These are phyloP conservation scores for Aphelocoma californica DNA, from an alignment of 2,797 vertebrate species.

Conservation along the genomic window DNA sequence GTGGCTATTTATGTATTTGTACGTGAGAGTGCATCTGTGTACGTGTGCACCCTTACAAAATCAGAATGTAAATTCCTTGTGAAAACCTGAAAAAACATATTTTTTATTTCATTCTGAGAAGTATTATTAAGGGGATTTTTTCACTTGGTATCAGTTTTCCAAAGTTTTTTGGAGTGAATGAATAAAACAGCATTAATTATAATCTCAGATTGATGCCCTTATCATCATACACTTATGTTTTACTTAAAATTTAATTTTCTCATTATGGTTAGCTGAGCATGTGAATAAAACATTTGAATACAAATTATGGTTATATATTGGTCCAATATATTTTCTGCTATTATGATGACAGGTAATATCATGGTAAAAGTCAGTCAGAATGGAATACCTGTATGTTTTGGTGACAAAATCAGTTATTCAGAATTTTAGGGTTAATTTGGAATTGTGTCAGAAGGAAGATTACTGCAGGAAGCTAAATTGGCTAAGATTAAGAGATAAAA, in stretches of 20 bases:
- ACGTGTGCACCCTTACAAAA: not conserved
- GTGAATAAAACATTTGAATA: not conserved
- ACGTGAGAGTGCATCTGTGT: not conserved
- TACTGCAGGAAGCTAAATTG: not conserved
- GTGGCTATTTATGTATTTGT: not conserved
- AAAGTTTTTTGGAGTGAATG: not conserved
- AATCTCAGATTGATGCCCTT: not conserved
- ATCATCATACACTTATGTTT: not conserved
- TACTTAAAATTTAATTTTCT: not conserved
- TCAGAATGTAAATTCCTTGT: not conserved
- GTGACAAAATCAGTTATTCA: not conserved
- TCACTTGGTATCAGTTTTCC: not conserved
- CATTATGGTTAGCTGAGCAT: not conserved
- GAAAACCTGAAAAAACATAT: not conserved
- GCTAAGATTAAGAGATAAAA: not conserved
- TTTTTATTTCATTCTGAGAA: not conserved
- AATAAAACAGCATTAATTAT: not conserved
- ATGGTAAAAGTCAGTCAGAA: not conserved
- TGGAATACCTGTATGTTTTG: not conserved
- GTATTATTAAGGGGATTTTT: not conserved
- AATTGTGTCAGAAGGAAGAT: not conserved
- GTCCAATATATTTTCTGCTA: not conserved
- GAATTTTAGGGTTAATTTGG: not conserved
- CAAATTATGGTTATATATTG: not conserved
- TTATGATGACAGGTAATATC: not conserved